phyloP scores from a whole-genome alignment of 2,113 vertebrate genomes.

The Cynocephalus volans region DNA sequence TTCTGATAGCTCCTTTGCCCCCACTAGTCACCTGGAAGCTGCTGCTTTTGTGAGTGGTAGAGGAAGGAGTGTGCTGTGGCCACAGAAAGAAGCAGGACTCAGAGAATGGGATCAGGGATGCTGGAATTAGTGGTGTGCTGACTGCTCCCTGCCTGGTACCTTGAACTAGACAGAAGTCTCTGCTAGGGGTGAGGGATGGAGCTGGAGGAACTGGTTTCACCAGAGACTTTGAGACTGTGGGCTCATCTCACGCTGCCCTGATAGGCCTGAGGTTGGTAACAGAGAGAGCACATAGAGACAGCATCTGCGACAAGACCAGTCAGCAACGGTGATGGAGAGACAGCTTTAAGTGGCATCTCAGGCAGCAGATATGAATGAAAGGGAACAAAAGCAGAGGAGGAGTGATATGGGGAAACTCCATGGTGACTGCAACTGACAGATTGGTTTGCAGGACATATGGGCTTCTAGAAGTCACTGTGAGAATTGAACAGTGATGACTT shows the following conservation, averaged over 20 bases:
- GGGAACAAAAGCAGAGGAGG: neutral
- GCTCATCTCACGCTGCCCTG: neutral
- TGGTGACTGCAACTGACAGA: neutral
- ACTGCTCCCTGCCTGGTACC: neutral
- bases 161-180: neutral
- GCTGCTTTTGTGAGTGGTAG: too few relatives aligned
- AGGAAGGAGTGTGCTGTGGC: neutral
- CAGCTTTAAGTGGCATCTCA: neutral
- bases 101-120: neutral
- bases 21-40: neutral
- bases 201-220: neutral
- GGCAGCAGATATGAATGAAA: neutral
- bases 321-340: neutral
- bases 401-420: neutral
- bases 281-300: neutral
- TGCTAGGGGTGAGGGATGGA: neutral
- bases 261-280: neutral
- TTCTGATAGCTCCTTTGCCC: neutral
- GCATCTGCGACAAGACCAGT: neutral
- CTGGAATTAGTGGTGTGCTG: rapidly evolving
- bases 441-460: neutral
- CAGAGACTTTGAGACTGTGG: neutral
- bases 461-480: neutral
- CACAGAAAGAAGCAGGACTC: neutral
- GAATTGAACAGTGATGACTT: neutral